Evolutionary conservation across 1,140 invertebrate species (phyloP).

Genomic region (Drosophila takahashii): DNA sequence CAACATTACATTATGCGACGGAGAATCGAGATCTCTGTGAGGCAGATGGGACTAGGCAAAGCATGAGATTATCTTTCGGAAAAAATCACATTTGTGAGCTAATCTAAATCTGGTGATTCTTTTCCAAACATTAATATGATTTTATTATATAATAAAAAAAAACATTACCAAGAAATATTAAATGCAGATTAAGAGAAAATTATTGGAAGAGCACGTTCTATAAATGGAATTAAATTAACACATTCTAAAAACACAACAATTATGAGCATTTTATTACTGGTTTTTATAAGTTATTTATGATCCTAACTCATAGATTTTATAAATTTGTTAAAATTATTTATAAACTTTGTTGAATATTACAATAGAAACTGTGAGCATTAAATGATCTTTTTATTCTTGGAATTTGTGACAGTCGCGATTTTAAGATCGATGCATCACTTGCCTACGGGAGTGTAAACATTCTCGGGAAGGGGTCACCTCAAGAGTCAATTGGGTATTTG

Average conservation of each 20-base stretch:
- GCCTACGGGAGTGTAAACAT: slow-evolving; percentile 13
- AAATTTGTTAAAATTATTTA: no score
- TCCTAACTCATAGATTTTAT: no score
- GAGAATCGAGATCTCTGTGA: background rate
- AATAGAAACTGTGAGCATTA: background rate
- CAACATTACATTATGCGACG: slow-evolving; percentile 22
- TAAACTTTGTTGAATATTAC: background rate
- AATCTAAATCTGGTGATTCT: background rate
- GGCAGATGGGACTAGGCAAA: slow-evolving; percentile 2
- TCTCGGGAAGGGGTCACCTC: slow-evolving; percentile 40
- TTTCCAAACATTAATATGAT: no score
- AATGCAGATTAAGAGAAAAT: no score
- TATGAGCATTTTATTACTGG: no score
- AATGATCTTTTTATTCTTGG: background rate
- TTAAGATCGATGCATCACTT: background rate
- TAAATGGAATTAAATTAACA: no score
- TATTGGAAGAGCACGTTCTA: no score
- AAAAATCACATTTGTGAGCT: background rate
- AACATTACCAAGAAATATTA: no score
- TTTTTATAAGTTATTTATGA: no score
- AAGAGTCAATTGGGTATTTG: slow-evolving; percentile 67
- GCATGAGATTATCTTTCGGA: background rate
- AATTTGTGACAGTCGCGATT: slow-evolving; percentile 8
- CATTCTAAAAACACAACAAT: no score
- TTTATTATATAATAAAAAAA: no score